Evolutionary conservation across 2,113 vertebrate genomes (phyloP), one percentile per base, ranked within the genome.

Genomic region (Echinops telfairi): DNA sequence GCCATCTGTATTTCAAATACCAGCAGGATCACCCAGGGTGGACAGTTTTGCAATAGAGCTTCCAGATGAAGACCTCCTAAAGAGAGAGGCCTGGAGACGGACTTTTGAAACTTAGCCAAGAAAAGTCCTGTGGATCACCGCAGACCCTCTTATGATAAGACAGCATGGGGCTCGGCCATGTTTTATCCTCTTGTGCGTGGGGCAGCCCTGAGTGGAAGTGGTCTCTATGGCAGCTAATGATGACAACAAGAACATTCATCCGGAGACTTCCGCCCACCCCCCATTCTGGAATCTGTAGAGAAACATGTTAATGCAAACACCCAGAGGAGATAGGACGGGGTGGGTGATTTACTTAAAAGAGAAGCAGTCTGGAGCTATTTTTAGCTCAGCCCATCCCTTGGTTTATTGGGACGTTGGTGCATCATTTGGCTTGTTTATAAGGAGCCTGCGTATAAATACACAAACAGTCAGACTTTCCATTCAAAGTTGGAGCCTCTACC

Each of bases 361-460:
- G 53, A 95, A 60, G 81, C 70, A 60, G 86, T 68, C 81, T 71
- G 33, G 40, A 85, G 31, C 38, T 96, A 82, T 91, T 97, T 96
- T 95, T 81, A 94, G 83, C 70, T 71, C 58, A 33, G 78, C 91
- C 95, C 92, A 84, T 88, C 93, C 89, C 90, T 95, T 43, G 60
- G 53, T 91, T 80, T 77, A 62, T 6, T 83, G 93, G 76, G 95
- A 94, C 83, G 83, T 78, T 96, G 95, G 90, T 93, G 90, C 95
- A 94, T 82, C 43, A 81, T 81, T 90, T 87, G 90, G 95, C 90
- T 93, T 97, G 95, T 97, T 97, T 96, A 94, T 83, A 91, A 93
- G 83, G 68, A 95, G 85, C 79, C 85, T 80, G 87, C 71, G 73
- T 92, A 95, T 95, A 97, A 97, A 97, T 94, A 96, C n/a, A 95